These are phyloP conservation scores for Vanessa cardui DNA, from an alignment of 2,888 invertebrate species.

Conservation along the genomic window DNA sequence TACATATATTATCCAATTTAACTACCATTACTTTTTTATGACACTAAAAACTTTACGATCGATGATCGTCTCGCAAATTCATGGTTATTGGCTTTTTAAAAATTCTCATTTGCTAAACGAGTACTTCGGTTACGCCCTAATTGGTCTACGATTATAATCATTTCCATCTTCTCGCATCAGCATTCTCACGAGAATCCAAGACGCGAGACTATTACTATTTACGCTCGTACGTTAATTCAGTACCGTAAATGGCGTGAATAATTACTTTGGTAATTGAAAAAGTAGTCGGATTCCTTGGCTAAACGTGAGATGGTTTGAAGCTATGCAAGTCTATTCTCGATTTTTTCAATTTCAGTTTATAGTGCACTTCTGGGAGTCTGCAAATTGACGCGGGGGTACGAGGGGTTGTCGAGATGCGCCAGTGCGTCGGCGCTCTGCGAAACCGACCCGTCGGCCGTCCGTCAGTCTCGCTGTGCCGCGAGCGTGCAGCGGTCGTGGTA, in stretches of 20 bases:
- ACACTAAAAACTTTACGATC: background rate
- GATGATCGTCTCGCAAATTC: background rate
- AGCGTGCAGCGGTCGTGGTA: conserved; percentile 70
- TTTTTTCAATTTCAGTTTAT: conserved; percentile 51
- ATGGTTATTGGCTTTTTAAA: background rate
- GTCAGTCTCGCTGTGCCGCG: conserved; percentile 74
- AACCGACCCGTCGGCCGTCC: conserved; percentile 51
- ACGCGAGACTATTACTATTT: conserved; percentile 53
- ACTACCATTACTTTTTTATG: background rate
- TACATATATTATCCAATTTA: background rate
- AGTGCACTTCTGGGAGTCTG: conserved; percentile 48
- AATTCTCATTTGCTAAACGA: conserved; percentile 19
- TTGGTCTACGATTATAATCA: conserved; percentile 41
- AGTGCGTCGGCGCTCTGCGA: conserved; percentile 47
- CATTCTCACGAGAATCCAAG: conserved; percentile 59
- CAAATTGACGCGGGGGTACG: conserved; percentile 49
- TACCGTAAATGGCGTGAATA: conserved; percentile 74
- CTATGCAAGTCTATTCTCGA: conserved; percentile 44
- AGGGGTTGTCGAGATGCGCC: conserved; percentile 64
- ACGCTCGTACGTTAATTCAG: conserved; percentile 63
- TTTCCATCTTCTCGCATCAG: conserved; percentile 41
- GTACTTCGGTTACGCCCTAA: conserved; percentile 30
- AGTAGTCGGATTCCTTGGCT: conserved; percentile 61
- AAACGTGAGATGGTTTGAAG: conserved; percentile 52
- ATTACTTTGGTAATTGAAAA: conserved; percentile 68